Evolutionary conservation across 2,797 vertebrate genomes (phyloP).

Genomic region (Eulemur coronatus): DNA sequence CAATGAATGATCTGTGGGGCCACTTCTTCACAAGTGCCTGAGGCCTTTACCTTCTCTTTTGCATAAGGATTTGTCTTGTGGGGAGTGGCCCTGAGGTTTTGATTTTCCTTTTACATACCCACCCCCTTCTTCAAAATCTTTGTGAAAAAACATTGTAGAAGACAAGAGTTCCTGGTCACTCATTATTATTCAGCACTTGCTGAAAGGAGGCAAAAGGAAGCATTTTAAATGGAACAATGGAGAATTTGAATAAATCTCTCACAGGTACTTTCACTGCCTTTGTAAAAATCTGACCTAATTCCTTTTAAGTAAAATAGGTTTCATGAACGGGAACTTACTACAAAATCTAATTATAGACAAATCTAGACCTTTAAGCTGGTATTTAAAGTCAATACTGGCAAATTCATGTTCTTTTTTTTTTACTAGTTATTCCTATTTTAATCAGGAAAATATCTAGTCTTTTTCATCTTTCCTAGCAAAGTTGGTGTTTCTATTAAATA

Average conservation of each 20-base stretch:
- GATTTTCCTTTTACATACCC: not conserved
- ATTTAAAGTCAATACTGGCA: conserved; percentile 77
- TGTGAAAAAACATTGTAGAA: not conserved
- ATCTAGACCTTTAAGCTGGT: conserved; percentile 69
- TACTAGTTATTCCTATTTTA: conserved; percentile 61
- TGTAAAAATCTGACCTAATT: conserved; percentile 77
- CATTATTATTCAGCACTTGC: not conserved
- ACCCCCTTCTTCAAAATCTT: not conserved
- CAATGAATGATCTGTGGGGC: not conserved
- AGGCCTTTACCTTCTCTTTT: not conserved
- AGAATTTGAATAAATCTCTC: conserved; percentile 65
- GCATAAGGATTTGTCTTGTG: not conserved
- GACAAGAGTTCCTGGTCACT: not conserved
- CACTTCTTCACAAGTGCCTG: not conserved
- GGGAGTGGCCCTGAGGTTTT: not conserved
- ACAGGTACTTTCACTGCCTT: conserved; percentile 58
- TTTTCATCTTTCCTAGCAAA: conserved; percentile 56
- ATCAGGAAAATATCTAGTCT: conserved; percentile 46
- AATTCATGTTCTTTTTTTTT: conserved; percentile 73
- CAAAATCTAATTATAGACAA: conserved; percentile 75
- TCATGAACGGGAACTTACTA: conserved; percentile 69
- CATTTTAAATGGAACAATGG: conserved; percentile 41
- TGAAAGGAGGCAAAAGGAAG: conserved; percentile 6
- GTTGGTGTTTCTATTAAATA: conserved; percentile 49
- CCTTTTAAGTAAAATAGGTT: conserved; percentile 71